Conservation (phyloP, 92 coral and sea anemone genomes). For the Ricordea florida region DNA sequence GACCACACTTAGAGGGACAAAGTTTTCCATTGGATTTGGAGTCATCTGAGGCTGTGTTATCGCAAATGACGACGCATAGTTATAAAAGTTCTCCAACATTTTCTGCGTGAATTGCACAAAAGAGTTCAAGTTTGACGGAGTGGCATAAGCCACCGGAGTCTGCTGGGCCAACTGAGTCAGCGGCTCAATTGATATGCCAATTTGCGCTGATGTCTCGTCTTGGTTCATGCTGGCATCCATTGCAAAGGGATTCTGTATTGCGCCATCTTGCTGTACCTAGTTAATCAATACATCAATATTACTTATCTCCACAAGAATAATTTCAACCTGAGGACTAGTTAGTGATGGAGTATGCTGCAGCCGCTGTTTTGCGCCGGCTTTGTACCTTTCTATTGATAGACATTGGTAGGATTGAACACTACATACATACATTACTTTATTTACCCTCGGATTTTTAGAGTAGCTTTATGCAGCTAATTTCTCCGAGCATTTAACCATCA, state of each 20-base stretch:
- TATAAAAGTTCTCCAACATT: slow-evolving; percentile 94
- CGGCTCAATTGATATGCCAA: slow-evolving; percentile 97
- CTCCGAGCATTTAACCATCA: too few relatives aligned
- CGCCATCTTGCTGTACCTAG: slow-evolving; percentile 76
- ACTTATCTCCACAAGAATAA: too few relatives aligned
- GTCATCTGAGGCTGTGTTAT: slow-evolving; percentile 91
- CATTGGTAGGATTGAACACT: too few relatives aligned
- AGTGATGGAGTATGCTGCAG: too few relatives aligned
- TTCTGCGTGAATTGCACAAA: slow-evolving; percentile 92
- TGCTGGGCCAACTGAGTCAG: slow-evolving; percentile 82
- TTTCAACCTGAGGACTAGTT: too few relatives aligned
- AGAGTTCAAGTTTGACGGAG: slow-evolving; percentile 87
- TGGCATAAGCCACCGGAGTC: slow-evolving; percentile 76
- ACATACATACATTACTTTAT: too few relatives aligned
- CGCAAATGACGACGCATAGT: slow-evolving; percentile 90
- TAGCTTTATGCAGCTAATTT: too few relatives aligned
- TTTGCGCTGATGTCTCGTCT: slow-evolving; percentile 81
- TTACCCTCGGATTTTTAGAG: too few relatives aligned
- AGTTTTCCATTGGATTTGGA: slow-evolving; percentile 85
- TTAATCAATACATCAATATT: neutral
- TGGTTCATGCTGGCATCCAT: slow-evolving; percentile 21
- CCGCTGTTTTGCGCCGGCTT: too few relatives aligned
- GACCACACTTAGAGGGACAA: slow-evolving; percentile 84
- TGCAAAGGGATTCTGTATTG: slow-evolving; percentile 84
- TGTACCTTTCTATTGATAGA: too few relatives aligned